A percentile compares a stretch with the other conserved stretches of the same genome.
phyloP scores from a whole-genome alignment of 2,797 vertebrate genomes.

The Sus cebifrons region DNA sequence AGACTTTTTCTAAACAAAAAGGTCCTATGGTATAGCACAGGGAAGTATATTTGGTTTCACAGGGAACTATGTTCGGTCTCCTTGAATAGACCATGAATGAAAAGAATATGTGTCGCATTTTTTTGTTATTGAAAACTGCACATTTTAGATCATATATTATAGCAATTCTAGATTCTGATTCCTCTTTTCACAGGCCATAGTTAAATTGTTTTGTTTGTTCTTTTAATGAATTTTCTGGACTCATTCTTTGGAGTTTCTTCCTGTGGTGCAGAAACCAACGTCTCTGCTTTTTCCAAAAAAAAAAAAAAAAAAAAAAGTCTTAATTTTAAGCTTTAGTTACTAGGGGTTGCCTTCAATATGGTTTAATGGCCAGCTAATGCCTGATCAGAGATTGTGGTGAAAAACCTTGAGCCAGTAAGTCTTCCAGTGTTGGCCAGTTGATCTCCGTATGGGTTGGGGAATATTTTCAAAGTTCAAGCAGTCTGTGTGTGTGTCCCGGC shows the following conservation, averaged over 20 bases:
- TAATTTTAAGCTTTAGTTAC: background rate
- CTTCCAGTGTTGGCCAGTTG: too few relatives aligned
- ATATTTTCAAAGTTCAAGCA: constrained; percentile 41
- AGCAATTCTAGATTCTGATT: background rate
- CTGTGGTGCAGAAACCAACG: background rate
- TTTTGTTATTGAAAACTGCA: background rate
- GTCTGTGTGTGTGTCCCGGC: constrained; percentile 10
- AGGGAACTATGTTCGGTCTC: too few relatives aligned
- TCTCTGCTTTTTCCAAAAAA: background rate
- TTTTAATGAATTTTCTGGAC: background rate
- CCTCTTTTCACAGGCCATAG: background rate
- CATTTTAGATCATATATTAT: background rate
- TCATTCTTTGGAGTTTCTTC: constrained; percentile 6
- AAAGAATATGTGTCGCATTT: background rate
- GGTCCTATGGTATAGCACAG: too few relatives aligned
- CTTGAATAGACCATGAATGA: too few relatives aligned
- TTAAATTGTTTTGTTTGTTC: background rate
- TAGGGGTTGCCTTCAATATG: background rate
- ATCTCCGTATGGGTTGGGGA: background rate
- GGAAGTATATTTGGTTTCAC: too few relatives aligned
- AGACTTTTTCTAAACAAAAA: background rate
- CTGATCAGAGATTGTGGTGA: background rate
- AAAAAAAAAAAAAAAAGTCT: background rate
- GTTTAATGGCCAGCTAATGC: constrained; percentile 5
- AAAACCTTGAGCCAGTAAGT: background rate